These are phyloP conservation scores for Elachura formosa DNA, from an alignment of 2,113 vertebrate genomes.

Conservation along the genomic window DNA sequence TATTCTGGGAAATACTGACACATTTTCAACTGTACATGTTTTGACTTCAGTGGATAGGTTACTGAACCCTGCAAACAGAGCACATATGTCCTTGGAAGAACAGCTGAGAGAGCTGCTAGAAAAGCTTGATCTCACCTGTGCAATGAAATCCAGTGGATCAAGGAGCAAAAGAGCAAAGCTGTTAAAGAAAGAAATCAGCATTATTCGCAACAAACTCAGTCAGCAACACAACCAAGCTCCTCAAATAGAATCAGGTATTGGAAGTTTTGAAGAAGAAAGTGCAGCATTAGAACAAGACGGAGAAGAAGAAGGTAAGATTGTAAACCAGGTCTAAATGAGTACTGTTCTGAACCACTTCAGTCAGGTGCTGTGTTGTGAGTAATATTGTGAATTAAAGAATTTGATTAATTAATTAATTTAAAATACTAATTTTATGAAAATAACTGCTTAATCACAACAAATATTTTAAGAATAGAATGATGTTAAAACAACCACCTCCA, in stretches of 20 bases:
- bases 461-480: not conserved
- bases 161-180: conserved; percentile 92
- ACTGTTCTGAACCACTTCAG: not conserved
- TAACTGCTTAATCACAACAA: not conserved
- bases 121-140: conserved; percentile 88
- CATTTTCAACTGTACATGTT: not conserved
- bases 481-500: not conserved
- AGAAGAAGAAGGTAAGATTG: conserved; percentile 78
- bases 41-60: conserved; percentile 86
- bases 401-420: not conserved
- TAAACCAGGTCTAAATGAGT: not conserved
- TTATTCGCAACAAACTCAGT: conserved; percentile 84
- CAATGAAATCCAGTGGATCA: conserved; percentile 95
- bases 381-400: not conserved
- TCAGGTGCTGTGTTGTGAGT: not conserved
- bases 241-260: conserved; percentile 62
- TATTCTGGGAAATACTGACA: not conserved
- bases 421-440: not conserved
- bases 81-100: conserved; percentile 83
- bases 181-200: conserved; percentile 88
- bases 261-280: conserved; percentile 72
- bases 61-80: conserved; percentile 82
- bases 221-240: conserved; percentile 75
- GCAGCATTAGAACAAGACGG: conserved; percentile 59
- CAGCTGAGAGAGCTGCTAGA: conserved; percentile 91